Base-by-base conservation (phyloP, 1,140 invertebrate species). In the Tetramorium simillimum region DNA sequence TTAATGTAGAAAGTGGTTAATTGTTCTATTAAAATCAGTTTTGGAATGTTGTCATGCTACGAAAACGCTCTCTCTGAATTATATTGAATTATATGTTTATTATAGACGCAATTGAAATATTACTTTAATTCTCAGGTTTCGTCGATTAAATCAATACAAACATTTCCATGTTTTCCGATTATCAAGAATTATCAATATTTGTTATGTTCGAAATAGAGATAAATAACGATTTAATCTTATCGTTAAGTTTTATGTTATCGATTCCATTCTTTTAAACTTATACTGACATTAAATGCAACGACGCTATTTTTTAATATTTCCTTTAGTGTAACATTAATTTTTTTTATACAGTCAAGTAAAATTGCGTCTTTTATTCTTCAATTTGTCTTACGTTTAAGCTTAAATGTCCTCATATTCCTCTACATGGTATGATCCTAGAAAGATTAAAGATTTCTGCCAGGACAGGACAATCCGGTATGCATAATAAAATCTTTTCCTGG, bases 281-380 rank as follows among this genome's bases (percentile, higher is more conserved):
- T 40, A 75, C 49, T 56, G 72, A 7, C 53, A 37, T 75, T 58
- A 60, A 76, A 43, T 43, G 16, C 73, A 58, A 60, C 21, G 53
- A 60, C 21, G 10, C 37, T 67, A 14, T 12, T 40, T 3, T 1
- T 21, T 43, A 21, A 67, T 21, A n/a, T 67, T 67, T 67, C 4
- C 63, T 43, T 67, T 67, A 21, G 4, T 28, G 3, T 3, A 21
- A 14, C n/a, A 67, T 67, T 4, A 43, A 67, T 40, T 58, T 43
- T 51, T 40, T 46, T 16, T 21, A n/a, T 21, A 9, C 14, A 21
- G 0, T 1, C 63, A 37, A 43, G 5, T 21, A 14, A 43, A 67
- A 37, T 37, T 37, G 3, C n/a, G 18, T 33, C 5, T 58, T 40
- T 58, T 53, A 58, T 28, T 33, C 46, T 28, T 28, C n/a, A 28